Evolutionary conservation across 30 jellyfish, hydroid and myxozoan genomes (phyloP).

Genomic region (Chrysaora quinquecirrha): DNA sequence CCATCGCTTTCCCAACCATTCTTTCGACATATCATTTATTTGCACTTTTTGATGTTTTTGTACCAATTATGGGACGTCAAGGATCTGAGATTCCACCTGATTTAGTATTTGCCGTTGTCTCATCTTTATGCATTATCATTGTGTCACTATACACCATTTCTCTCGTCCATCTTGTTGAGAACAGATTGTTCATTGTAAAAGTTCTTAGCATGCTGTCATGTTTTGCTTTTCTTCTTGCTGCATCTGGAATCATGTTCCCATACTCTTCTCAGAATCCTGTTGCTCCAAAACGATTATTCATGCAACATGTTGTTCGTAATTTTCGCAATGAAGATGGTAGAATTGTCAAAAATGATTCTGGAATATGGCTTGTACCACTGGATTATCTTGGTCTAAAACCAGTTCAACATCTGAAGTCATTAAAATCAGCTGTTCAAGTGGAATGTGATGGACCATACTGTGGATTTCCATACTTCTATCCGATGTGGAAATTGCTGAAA

Average conservation of each 20-base stretch:
- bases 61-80: conserved; percentile 92
- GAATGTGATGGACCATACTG: conserved; percentile 94
- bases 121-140: conserved; percentile 42
- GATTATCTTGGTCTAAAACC: conserved; percentile 81
- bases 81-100: conserved; percentile 94
- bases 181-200: neutral
- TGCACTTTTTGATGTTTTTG: conserved; percentile 71
- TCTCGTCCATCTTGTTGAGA: conserved; percentile 29
- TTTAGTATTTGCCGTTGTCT: conserved; percentile 64
- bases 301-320: conserved; percentile 87
- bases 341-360: conserved; percentile 85
- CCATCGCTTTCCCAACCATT: conserved; percentile 62
- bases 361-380: conserved; percentile 92
- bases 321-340: conserved; percentile 78
- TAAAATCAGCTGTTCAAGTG: conserved; percentile 50
- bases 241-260: conserved; percentile 75
- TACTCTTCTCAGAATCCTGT: conserved; percentile 71
- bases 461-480: conserved; percentile 80
- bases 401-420: conserved; percentile 54
- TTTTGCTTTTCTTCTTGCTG: conserved; percentile 54
- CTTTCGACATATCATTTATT: conserved; percentile 56
- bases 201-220: conserved; percentile 38
- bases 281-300: conserved; percentile 86
- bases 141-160: conserved; percentile 52
- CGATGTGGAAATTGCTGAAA: conserved; percentile 66